Conservation (phyloP, 2,113 vertebrate species). For the Phodopus roborovskii region DNA sequence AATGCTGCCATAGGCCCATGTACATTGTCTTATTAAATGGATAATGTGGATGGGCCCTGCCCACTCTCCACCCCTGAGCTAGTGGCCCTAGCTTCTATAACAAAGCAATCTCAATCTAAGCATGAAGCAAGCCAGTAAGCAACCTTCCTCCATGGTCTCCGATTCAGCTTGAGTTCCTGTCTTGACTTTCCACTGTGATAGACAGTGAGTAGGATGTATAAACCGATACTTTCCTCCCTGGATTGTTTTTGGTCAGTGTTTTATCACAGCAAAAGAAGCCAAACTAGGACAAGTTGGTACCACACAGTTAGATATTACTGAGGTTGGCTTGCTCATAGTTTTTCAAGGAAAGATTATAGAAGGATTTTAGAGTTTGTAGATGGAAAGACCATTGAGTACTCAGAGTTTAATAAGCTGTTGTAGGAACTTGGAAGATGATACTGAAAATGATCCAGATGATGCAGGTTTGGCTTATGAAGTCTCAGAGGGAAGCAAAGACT, state of each 20-base stretch:
- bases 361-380: background rate
- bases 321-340: background rate
- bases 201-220: background rate
- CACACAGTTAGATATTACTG: background rate
- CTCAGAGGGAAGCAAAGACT: background rate
- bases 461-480: background rate
- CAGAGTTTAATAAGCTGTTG: background rate
- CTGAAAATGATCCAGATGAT: background rate
- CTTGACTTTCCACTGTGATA: background rate
- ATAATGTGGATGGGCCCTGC: background rate
- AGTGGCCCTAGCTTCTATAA: background rate
- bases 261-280: background rate
- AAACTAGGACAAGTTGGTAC: background rate
- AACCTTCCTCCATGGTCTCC: too few relatives aligned
- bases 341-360: background rate
- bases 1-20: background rate
- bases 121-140: background rate
- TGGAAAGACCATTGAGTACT: background rate
- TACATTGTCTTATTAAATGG: background rate
- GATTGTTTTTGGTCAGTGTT: background rate
- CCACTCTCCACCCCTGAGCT: background rate
- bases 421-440: background rate
- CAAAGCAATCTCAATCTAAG: background rate
- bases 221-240: background rate
- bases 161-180: background rate